Base-by-base conservation (phyloP, 2,113 vertebrate species). In the Dasyprocta punctata region DNA sequence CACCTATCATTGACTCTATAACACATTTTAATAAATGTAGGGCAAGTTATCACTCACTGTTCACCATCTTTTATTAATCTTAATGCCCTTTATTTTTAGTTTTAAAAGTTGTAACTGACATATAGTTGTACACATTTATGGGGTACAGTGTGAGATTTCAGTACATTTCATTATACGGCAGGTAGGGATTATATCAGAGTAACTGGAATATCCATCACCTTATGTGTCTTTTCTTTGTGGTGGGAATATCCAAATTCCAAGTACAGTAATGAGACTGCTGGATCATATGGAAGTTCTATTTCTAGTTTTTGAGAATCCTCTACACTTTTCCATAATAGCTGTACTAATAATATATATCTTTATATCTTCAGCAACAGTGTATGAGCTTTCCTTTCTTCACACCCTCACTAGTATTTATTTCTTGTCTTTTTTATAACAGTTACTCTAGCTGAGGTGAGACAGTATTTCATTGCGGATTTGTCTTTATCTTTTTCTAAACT, bases 1-100 rank as follows among this genome's bases (percentile, higher is more conserved):
- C 44, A 96, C 7, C 13, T 60, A 83, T 87, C n/a, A 82, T 78
- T 89, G 22, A 94, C 52, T 92, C 47, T 80, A 80, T 49, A 95
- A 92, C 13, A 90, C 69, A 95, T 84, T 81, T 93, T 89, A 78
- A 80, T 78, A 94, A 96, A 90, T 85, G 56, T 22, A 90, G 44
- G 90, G 22, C 49, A 95, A 71, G 36, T 73, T 84, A 58, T 88
- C 28, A 87, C 41, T 89, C 77, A 93, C 26, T 82, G 56, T 67
- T 85, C 28, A 26, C 84, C 65, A 49, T 85, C 52, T 75, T 49
- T 36, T 30, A 69, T 67, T 83, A 56, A 83, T 83, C 47, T 38
- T 33, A 93, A 86, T 38, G 11, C 7, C 28, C 14, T 81, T 69
- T 77, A 71, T 60, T 83, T 41, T 38, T 78, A 78, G 28, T 80